Conservation (phyloP, 2,888 invertebrate species). For the Hartigia nigra region DNA sequence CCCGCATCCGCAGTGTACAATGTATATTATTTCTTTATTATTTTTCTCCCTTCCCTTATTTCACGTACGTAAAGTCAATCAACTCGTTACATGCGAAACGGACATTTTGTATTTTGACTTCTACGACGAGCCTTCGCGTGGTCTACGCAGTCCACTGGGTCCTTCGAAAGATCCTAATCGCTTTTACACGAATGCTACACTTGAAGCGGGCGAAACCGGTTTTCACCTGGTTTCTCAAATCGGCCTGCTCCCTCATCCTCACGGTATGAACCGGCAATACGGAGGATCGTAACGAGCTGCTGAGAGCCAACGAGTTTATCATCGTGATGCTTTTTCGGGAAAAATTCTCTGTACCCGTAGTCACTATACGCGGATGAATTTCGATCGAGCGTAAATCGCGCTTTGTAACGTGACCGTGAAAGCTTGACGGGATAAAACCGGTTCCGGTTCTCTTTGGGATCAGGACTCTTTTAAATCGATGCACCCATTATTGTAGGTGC, state of each 20-base stretch:
- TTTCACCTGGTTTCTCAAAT: conserved; percentile 34
- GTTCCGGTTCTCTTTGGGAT: neutral
- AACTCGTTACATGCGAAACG: neutral
- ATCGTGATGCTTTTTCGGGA: neutral
- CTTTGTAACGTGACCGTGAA: neutral
- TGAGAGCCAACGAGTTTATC: neutral
- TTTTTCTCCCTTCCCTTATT: neutral
- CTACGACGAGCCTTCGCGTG: neutral
- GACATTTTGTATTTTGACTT: neutral
- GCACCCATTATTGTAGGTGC: neutral
- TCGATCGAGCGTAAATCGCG: neutral
- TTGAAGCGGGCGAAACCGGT: conserved; percentile 32
- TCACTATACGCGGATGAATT: neutral
- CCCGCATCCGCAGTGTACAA: neutral
- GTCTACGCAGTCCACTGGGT: conserved; percentile 6
- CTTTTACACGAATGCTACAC: conserved; percentile 16
- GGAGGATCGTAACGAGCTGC: neutral
- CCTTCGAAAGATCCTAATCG: conserved; percentile 23
- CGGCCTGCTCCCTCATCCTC: conserved; percentile 22
- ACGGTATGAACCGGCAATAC: neutral
- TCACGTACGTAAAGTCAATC: neutral
- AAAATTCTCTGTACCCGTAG: neutral
- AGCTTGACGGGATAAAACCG: neutral
- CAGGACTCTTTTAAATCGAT: neutral
- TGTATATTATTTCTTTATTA: neutral